Base-by-base conservation (phyloP, 2,888 invertebrate genomes). In the Megalurothrips usitatus region DNA sequence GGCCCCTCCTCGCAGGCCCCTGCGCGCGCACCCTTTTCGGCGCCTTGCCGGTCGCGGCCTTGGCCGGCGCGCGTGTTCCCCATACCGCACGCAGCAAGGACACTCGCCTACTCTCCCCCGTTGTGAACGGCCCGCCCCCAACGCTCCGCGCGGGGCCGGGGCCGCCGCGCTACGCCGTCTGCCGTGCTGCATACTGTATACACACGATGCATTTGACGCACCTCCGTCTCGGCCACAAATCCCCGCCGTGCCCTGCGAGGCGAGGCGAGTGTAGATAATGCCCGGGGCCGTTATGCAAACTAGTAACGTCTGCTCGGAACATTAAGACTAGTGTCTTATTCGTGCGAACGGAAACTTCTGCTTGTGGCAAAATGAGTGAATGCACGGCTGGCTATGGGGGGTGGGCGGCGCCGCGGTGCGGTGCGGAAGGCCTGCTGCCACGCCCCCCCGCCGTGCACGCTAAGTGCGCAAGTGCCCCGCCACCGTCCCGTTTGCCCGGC, bases 271-370 rank as follows among this genome's bases (percentile, higher is more conserved):
- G 68, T 75, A 75, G 68, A 75, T 75, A 75, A 75, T 75, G 68
- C 68, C 68, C 12, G 34, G 6, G 58, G 68, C 23, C 68, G 68
- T 75, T 75, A 75, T 75, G 68, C 68, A 75, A 75, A 75, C 68
- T 12, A 75, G 68, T 26, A n/a, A n/a, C 68, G 68, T 75, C 68
- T 75, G 68, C 23, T 75, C 1, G 23, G 26, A 75, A 75, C 68
- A 75, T 75, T 75, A 75, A 75, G 68, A 75, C 68, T 75, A 75
- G 68, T 75, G 68, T 75, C 68, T 75, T 26, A 75, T 75, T 75
- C 68, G 68, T 26, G 68, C 68, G 23, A 75, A 26, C 68, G 68
- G 68, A 75, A 75, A 75, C 68, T 75, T 75, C 68, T 75, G 68
- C 26, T 75, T 75, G 68, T 75, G 68, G 68, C 68, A 75, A 75